Evolutionary conservation across 2,797 vertebrate species (phyloP).

Genomic region (Leuciscus waleckii): DNA sequence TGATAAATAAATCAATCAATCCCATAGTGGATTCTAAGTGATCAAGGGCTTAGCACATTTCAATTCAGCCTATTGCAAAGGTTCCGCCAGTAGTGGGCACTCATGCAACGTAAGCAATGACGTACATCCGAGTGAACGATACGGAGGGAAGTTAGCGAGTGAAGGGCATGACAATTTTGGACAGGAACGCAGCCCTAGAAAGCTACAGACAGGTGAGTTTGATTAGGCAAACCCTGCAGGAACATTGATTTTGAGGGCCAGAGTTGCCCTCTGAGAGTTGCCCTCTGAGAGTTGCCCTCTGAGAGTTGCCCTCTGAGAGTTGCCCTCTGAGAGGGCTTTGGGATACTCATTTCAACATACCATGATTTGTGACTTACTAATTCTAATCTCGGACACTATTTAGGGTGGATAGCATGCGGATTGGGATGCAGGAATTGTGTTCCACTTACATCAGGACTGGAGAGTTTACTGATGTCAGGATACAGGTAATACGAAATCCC

Average conservation of each 20-base stretch:
- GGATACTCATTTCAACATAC: background rate
- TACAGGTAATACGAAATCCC: slow-evolving; percentile 87
- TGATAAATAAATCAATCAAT: too few species aligned
- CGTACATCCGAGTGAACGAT: too few species aligned
- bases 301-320: too few species aligned
- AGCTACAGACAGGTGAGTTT: background rate
- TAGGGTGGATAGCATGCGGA: background rate
- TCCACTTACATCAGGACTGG: slow-evolving; percentile 78
- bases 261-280: background rate
- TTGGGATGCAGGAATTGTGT: background rate
- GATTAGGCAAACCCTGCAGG: background rate
- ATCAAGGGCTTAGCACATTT: too few species aligned
- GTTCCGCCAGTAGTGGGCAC: too few species aligned
- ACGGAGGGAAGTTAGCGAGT: too few species aligned
- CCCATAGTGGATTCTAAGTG: too few species aligned
- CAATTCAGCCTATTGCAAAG: too few species aligned
- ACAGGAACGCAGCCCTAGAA: background rate
- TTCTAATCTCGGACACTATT: background rate
- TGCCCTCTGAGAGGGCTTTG: background rate
- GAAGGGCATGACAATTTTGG: too few species aligned
- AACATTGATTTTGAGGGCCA: background rate
- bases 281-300: too few species aligned
- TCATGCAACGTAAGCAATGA: too few species aligned
- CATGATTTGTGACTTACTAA: background rate
- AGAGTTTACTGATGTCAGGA: slow-evolving; percentile 79